Conservation (phyloP, 2,797 vertebrate species). For the Diplodus puntazzo region DNA sequence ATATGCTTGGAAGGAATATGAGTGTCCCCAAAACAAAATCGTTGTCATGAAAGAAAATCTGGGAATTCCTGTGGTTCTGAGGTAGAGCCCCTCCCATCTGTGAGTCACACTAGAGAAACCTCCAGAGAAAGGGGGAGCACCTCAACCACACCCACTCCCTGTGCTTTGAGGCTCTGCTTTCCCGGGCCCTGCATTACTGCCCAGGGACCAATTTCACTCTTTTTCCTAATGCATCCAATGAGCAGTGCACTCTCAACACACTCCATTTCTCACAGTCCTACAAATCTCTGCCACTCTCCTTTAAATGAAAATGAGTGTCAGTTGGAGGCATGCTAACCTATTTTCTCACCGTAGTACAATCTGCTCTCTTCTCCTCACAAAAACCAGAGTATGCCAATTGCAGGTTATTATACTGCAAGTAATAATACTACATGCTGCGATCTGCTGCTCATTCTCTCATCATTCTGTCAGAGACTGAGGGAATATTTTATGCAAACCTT, state of each 20-base stretch:
- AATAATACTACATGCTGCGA: conserved; percentile 40
- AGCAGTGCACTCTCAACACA: conserved; percentile 52
- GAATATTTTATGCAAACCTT: conserved; percentile 38
- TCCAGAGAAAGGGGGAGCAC: conserved; percentile 61
- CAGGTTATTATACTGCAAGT: conserved; percentile 54
- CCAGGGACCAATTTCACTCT: conserved; percentile 51
- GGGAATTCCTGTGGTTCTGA: conserved; percentile 60
- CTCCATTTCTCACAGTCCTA: conserved; percentile 39
- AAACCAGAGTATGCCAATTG: conserved; percentile 53
- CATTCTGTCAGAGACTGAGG: conserved; percentile 10
- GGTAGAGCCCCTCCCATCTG: conserved; percentile 54
- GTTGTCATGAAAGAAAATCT: conserved; percentile 53
- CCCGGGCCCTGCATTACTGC: conserved; percentile 34
- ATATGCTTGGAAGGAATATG: background rate
- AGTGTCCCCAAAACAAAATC: background rate
- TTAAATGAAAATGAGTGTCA: conserved; percentile 62
- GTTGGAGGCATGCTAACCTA: conserved; percentile 72
- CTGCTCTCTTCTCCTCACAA: conserved; percentile 52
- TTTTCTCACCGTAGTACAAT: conserved; percentile 69
- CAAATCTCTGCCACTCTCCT: conserved; percentile 58
- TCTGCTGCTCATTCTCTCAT: conserved; percentile 21
- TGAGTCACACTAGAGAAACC: conserved; percentile 67
- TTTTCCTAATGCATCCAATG: conserved; percentile 52
- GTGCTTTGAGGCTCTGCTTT: conserved; percentile 43
- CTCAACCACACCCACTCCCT: conserved; percentile 76